These are phyloP conservation scores for Drosophila kohkoa DNA, from an alignment of 1,140 invertebrate genomes.

Conservation along the genomic window DNA sequence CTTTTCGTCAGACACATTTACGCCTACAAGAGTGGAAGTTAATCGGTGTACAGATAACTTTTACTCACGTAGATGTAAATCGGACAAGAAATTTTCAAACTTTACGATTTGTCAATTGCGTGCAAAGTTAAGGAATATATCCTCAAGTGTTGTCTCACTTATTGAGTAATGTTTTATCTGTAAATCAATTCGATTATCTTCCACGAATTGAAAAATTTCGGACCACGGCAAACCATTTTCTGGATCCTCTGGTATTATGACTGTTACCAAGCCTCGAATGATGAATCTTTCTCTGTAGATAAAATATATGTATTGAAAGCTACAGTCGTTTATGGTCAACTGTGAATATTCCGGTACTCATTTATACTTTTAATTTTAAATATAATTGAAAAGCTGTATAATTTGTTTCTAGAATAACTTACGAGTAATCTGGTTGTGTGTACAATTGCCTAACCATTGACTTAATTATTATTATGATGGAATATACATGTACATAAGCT, in stretches of 20 bases:
- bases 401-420: no score
- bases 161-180: constrained; percentile 60
- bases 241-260: constrained; percentile 47
- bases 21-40: constrained; percentile 1
- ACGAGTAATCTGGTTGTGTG: no score
- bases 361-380: neutral
- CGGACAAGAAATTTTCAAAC: neutral
- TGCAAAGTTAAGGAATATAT: constrained; percentile 61
- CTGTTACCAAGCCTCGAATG: constrained; percentile 43
- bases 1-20: neutral
- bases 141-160: constrained; percentile 53
- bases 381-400: no score
- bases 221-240: constrained; percentile 42
- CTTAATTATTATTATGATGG: no score
- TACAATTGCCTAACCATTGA: no score
- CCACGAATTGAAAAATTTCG: constrained; percentile 51
- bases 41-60: neutral
- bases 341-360: neutral
- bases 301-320: neutral
- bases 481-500: neutral
- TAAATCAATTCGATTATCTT: constrained; percentile 1
- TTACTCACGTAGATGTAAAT: neutral
- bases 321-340: neutral
- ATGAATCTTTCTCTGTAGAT: constrained; percentile 31
- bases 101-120: neutral